Percentiles rank a stretch among this genome's conserved stretches.
phyloP scores from a whole-genome alignment of 2,797 vertebrate species.

The Sitta carolinensis region DNA sequence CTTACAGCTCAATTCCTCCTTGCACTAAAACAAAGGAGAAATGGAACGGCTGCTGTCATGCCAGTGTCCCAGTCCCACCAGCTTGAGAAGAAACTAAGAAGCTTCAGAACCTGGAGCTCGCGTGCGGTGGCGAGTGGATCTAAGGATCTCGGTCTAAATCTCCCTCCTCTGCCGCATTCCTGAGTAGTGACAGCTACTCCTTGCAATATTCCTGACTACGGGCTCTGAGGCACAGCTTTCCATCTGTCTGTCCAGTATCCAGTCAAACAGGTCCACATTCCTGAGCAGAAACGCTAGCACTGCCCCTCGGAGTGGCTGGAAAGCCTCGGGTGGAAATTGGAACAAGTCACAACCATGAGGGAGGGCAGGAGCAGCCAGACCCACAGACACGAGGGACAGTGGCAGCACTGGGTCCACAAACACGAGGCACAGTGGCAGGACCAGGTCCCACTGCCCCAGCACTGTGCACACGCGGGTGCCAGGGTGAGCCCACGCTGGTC shows the following conservation, averaged over 20 bases:
- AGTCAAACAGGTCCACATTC: conserved; percentile 51
- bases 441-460: background rate
- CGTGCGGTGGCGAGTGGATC: background rate
- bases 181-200: conserved; percentile 22
- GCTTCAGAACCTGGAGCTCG: background rate
- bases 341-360: background rate
- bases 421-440: rapidly evolving
- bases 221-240: conserved; percentile 46
- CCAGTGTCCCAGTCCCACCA: background rate
- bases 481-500: background rate
- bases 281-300: background rate
- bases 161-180: conserved; percentile 40
- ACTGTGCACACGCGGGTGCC: rapidly evolving
- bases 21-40: background rate
- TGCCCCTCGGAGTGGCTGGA: background rate
- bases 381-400: background rate
- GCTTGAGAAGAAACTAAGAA: background rate
- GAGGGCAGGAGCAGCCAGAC: background rate
- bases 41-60: rapidly evolving
- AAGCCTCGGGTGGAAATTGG: background rate
- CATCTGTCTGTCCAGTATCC: conserved; percentile 4
- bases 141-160: background rate
- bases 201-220: background rate
- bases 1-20: background rate
- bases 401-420: background rate